Evolutionary conservation across 1,140 invertebrate species (phyloP).

Genomic region (Ladona fulva): DNA sequence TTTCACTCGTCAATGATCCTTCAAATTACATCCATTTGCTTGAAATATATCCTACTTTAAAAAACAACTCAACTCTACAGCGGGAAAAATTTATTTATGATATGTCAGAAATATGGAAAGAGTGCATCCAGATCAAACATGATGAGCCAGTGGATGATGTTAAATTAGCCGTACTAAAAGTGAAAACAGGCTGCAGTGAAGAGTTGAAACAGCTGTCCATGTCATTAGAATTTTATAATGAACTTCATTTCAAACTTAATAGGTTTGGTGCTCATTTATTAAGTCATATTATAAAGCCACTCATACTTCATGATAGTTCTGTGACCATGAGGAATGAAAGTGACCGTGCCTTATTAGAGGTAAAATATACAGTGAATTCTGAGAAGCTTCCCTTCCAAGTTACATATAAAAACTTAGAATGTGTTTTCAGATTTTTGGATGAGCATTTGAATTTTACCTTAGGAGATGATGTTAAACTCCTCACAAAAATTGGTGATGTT

Average conservation of each 20-base stretch:
- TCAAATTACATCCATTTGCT: conserved; percentile 39
- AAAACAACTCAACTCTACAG: conserved; percentile 34
- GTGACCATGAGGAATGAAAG: conserved; percentile 36
- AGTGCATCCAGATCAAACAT: conserved; percentile 35
- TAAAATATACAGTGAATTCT: conserved; percentile 39
- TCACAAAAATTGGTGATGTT: conserved; percentile 50
- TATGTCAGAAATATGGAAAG: conserved; percentile 38
- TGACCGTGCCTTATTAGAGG: conserved; percentile 35
- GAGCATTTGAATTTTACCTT: conserved; percentile 46
- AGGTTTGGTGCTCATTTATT: conserved; percentile 44
- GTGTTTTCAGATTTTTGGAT: conserved; percentile 49
- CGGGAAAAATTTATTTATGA: conserved; percentile 36
- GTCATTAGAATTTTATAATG: conserved; percentile 39
- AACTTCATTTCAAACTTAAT: conserved; percentile 37
- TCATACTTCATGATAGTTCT: conserved; percentile 42
- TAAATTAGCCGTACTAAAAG: conserved; percentile 24
- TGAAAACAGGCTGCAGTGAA: conserved; percentile 34
- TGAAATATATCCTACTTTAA: conserved; percentile 37
- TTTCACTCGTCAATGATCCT: conserved; percentile 38
- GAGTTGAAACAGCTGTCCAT: conserved; percentile 39
- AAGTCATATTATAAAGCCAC: conserved; percentile 41
- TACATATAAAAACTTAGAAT: conserved; percentile 49
- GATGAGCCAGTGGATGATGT: conserved; percentile 23
- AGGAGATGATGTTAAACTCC: conserved; percentile 41
- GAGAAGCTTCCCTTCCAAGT: conserved; percentile 42